phyloP scores from a whole-genome alignment of 2,113 vertebrate species.

The Cottus gobio region DNA sequence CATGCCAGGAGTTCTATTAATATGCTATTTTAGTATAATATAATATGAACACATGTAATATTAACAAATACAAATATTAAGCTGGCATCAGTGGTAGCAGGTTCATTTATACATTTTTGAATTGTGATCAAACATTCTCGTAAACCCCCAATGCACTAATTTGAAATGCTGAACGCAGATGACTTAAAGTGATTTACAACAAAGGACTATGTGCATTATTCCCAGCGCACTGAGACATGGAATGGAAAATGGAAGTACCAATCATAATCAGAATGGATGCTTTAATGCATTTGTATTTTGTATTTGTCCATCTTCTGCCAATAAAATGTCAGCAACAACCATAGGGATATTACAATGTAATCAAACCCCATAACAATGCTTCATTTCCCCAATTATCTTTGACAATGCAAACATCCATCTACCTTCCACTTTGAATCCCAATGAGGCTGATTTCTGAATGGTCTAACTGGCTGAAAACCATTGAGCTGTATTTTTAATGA shows the following conservation, averaged over 20 bases:
- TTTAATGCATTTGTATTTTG: neutral
- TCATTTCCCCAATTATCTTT: neutral
- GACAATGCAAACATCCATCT: neutral
- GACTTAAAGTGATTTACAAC: too few species aligned
- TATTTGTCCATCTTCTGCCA: neutral
- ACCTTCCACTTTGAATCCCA: conserved; percentile 6
- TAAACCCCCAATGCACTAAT: too few species aligned
- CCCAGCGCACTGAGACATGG: too few species aligned
- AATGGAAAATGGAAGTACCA: neutral
- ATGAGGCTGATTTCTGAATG: neutral
- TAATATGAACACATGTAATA: too few species aligned
- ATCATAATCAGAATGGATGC: neutral
- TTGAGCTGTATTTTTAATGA: neutral
- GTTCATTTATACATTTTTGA: too few species aligned
- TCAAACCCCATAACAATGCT: neutral
- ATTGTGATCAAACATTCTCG: too few species aligned
- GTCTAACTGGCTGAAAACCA: neutral
- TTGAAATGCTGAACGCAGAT: too few species aligned
- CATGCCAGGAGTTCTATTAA: neutral
- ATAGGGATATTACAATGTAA: neutral
- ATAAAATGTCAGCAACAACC: neutral
- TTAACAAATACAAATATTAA: too few species aligned
- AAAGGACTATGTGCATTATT: too few species aligned
- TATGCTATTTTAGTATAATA: too few species aligned
- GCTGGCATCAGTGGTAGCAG: too few species aligned